phyloP scores from a whole-genome alignment of 2,797 vertebrate species.

The Hippopotamyrus pictus region DNA sequence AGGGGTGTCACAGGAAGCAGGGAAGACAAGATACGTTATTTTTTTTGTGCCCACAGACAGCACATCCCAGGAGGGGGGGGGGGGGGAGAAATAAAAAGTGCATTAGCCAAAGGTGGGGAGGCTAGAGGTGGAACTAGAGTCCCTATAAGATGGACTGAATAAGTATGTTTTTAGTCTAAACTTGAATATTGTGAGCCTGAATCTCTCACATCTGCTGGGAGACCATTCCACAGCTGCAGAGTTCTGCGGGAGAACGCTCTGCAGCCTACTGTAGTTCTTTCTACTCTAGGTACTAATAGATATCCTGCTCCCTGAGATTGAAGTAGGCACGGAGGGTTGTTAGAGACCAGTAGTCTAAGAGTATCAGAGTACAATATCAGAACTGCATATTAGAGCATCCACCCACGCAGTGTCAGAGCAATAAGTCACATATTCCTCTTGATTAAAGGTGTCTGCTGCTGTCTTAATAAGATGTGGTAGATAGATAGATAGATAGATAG shows the following conservation, averaged over 20 bases:
- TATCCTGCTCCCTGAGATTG: slow-evolving; percentile 39
- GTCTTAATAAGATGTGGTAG: background rate
- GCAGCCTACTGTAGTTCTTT: slow-evolving; percentile 49
- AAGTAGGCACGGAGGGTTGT: background rate
- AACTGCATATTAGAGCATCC: background rate
- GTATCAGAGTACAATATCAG: background rate
- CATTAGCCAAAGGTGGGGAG: background rate
- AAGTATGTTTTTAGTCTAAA: background rate
- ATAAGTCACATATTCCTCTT: background rate
- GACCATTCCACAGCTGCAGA: background rate
- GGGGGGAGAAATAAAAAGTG: too few relatives aligned
- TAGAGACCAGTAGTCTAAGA: background rate
- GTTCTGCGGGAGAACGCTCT: background rate
- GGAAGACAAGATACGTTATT: background rate
- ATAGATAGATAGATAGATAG: background rate
- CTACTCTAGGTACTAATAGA: background rate
- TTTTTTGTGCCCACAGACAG: background rate
- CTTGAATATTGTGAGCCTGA: background rate
- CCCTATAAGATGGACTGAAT: background rate
- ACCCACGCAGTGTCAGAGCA: background rate
- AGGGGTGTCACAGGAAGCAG: too few relatives aligned
- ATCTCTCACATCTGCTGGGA: background rate
- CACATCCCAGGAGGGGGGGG: background rate
- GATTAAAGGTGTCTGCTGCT: background rate
- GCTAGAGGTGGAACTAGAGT: background rate